Conservation (phyloP, 1,140 invertebrate genomes). For the Aphaenogaster floridana region DNA sequence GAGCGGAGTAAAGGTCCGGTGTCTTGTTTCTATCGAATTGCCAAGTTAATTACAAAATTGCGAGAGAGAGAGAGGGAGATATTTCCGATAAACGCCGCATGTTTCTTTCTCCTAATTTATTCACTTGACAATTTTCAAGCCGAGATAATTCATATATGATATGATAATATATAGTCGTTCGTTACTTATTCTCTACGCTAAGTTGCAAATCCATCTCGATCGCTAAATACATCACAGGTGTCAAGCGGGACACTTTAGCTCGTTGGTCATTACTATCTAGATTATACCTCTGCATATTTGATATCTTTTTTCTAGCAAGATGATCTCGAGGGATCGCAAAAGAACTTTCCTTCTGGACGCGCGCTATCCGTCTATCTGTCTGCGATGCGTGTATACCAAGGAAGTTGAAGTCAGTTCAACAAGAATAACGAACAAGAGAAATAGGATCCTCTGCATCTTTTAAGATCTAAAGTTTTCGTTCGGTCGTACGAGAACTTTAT, state of each 20-base stretch:
- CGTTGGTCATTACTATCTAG: constrained; percentile 2
- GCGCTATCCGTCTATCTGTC: constrained; percentile 29
- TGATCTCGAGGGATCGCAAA: background rate
- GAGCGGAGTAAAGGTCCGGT: background rate
- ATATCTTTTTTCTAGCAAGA: background rate
- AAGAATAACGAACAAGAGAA: constrained; percentile 27
- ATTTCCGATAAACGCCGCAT: background rate
- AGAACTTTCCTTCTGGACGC: background rate
- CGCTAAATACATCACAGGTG: background rate
- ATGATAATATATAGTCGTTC: background rate
- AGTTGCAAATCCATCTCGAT: constrained; percentile 3
- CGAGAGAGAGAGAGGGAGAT: background rate
- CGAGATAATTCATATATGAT: background rate
- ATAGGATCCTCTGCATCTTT: constrained; percentile 49
- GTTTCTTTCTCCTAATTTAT: background rate
- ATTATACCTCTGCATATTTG: constrained; percentile 32
- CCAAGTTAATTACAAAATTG: constrained; percentile 47
- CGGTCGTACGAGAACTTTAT: constrained; percentile 53
- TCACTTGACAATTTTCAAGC: background rate
- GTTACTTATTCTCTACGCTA: background rate
- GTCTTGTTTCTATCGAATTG: constrained; percentile 45
- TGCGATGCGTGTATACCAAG: background rate
- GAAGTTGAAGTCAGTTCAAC: constrained; percentile 44
- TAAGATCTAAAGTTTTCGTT: constrained; percentile 49
- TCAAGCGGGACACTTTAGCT: background rate